Conservation (phyloP, 2,888 invertebrate genomes). For the Heliconius charithonia region DNA sequence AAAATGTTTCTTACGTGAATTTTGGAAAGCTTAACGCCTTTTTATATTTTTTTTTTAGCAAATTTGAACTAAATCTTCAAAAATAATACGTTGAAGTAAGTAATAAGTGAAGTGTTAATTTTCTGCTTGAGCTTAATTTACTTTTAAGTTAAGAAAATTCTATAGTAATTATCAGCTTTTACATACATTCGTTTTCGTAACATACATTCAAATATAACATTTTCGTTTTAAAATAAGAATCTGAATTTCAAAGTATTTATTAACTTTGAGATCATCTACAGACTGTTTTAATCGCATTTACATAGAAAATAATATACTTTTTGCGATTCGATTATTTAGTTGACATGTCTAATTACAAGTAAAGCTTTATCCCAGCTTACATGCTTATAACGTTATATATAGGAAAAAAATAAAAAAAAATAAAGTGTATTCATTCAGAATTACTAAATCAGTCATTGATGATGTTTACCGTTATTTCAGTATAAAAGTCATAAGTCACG, state of each 20-base stretch:
- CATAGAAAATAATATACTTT: background rate
- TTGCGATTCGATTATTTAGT: too few relatives aligned
- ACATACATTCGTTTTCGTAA: background rate
- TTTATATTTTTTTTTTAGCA: slow-evolving; percentile 3
- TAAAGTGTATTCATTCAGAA: too few relatives aligned
- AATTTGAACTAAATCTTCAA: slow-evolving; percentile 1
- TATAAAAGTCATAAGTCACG: too few relatives aligned
- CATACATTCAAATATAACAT: background rate
- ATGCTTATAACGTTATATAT: too few relatives aligned
- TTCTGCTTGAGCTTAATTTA: background rate
- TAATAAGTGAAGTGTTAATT: background rate
- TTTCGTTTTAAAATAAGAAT: background rate
- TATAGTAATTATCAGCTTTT: background rate
- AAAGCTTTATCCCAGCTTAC: too few relatives aligned
- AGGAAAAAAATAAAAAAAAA: too few relatives aligned
- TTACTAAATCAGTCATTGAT: too few relatives aligned
- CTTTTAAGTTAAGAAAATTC: background rate
- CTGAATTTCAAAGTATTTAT: background rate
- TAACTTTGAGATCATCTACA: background rate
- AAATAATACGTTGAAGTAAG: background rate
- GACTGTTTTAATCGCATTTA: background rate
- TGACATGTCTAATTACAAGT: too few relatives aligned
- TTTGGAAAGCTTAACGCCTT: slow-evolving; percentile 5
- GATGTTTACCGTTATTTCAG: too few relatives aligned
- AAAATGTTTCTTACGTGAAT: slow-evolving; percentile 20